Conservation (phyloP, 2,888 invertebrate species). For the Trimorus sp. region DNA sequence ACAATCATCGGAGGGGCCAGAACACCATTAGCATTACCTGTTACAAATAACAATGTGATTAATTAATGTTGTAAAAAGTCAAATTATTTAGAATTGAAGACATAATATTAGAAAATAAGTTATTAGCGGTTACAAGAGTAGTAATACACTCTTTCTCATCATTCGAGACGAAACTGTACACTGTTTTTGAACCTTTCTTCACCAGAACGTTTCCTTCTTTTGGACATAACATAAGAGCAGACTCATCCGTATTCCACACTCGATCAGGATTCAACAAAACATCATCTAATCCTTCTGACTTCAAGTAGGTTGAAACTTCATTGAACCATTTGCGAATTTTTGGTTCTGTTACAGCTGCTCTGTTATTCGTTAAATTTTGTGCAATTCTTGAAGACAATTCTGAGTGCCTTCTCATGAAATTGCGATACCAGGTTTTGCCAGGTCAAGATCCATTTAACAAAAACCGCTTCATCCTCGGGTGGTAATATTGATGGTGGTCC, state of each 20-base stretch:
- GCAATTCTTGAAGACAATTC: constrained; percentile 58
- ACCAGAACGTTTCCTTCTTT: constrained; percentile 41
- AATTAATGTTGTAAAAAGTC: no score
- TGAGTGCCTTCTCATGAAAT: constrained; percentile 28
- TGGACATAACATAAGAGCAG: constrained; percentile 72
- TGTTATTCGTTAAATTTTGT: constrained; percentile 64
- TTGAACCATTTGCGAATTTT: constrained; percentile 67
- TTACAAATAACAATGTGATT: neutral
- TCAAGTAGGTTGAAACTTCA: constrained; percentile 62
- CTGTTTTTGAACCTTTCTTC: constrained; percentile 25
- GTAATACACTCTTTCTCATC: constrained; percentile 50
- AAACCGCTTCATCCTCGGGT: constrained; percentile 15
- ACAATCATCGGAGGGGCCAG: constrained; percentile 72
- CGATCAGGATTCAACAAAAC: constrained; percentile 62
- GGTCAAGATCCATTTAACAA: constrained; percentile 39
- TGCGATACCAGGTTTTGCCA: neutral
- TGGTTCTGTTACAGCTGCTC: constrained; percentile 65
- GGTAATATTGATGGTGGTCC: constrained; percentile 26
- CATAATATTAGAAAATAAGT: neutral
- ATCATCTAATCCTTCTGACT: constrained; percentile 50
- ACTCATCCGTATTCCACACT: constrained; percentile 72
- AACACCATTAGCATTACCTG: constrained; percentile 70
- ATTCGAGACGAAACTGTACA: constrained; percentile 10
- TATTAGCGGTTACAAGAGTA: constrained; percentile 27
- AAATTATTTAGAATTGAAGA: no score